Percentiles rank a stretch among this genome's conserved stretches.
Evolutionary conservation across 2,113 vertebrate species (phyloP).

Genomic region (Leiothrix lutea): DNA sequence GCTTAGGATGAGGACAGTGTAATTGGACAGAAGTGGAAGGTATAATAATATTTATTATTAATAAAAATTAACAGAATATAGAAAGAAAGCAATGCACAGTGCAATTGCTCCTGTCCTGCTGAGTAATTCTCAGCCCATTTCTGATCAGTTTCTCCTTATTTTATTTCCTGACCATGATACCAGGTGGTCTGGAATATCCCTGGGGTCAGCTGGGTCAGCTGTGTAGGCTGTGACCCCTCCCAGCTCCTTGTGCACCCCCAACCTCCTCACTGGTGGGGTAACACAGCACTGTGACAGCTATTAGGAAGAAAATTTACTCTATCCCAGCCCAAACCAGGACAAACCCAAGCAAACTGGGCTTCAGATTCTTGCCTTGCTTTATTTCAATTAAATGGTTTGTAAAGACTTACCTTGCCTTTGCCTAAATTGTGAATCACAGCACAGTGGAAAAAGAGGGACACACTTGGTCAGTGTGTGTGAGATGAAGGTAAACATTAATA

Average conservation of each 20-base stretch:
- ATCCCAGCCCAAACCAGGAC: not conserved
- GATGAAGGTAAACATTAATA: not conserved
- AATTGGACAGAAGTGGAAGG: not conserved
- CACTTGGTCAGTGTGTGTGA: not conserved
- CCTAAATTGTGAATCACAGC: not conserved
- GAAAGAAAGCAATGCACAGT: rapidly evolving
- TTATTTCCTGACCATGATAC: not conserved
- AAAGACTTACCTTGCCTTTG: not conserved
- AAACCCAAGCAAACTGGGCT: not conserved
- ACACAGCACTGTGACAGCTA: not conserved
- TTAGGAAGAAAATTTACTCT: not conserved
- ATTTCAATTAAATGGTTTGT: not conserved
- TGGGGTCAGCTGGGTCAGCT: not conserved
- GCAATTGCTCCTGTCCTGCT: not conserved
- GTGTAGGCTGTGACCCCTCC: not conserved
- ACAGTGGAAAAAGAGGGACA: not conserved
- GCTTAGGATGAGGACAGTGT: not conserved
- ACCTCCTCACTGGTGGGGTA: not conserved
- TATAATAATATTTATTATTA: not conserved
- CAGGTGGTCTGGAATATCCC: not conserved
- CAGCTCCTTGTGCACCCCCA: not conserved
- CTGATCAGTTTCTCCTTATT: not conserved
- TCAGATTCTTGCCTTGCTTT: not conserved
- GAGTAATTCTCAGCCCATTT: not conserved
- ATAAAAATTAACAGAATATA: not conserved